Evolutionary conservation across 2,888 invertebrate genomes (phyloP), one percentile per base, ranked within the genome.

Genomic region (Drosophila monieri): DNA sequence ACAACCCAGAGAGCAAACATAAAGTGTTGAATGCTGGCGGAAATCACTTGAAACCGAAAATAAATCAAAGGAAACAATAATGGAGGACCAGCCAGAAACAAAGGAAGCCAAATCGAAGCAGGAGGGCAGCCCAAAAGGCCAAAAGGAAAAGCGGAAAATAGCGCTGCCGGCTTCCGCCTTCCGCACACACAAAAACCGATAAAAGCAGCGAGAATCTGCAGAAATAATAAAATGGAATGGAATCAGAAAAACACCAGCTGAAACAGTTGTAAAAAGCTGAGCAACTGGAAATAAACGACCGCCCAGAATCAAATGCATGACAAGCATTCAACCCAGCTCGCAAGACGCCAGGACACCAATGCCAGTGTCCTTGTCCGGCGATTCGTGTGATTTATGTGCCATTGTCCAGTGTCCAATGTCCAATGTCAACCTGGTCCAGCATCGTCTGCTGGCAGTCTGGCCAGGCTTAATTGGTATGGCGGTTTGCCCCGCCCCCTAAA

Each of bases 41-140:
- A 88, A 85, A 85, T 85, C 88, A 85, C 88, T 85, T 85, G 86
- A 88, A 85, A 83, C 78, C 73, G 80, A 74, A 71, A 57, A 85
- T 85, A 88, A 85, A 88, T 85, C 84, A 85, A 88, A 84, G 64
- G 55, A 69, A 85, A 78, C 85, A 80, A 81, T 81, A 87, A 81
- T 74, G 81, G 74, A 46, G 52, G 52, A 64, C 62, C 62, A 69
- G 56, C 30, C 57, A 53, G 44, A 58, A 54, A 58, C 67, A 72
- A 72, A 47, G 48, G 9, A 61, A 44, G 55, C 59, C 57, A 64
- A 57, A 62, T 56, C 54, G 53, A 64, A 66, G 27, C n/a, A 41
- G 18, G 39, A 41, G 68, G 65, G 43, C 43, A 39, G 46, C 15
- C 15, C 15, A 9, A 41, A 21, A 18, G 21, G 21, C 12, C 10